Conservation (phyloP, 2,888 invertebrate species). For the Drosophila leonis region DNA sequence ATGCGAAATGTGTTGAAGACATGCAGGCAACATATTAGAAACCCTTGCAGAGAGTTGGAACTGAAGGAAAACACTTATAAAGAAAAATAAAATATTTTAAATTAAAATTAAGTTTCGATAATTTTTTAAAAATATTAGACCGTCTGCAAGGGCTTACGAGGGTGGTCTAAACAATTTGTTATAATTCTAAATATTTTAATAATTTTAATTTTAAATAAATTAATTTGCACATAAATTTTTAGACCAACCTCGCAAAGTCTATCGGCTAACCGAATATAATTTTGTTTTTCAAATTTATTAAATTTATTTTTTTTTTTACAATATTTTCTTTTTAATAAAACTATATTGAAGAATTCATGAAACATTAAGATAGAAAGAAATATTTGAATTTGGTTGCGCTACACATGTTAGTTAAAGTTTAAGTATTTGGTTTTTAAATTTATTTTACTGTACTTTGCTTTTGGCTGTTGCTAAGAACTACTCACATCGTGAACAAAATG, state of each 20-base stretch:
- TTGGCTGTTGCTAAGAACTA: slow-evolving; percentile 80
- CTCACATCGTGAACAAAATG: slow-evolving; percentile 86
- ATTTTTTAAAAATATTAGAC: not conserved
- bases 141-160: not conserved
- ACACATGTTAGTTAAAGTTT: slow-evolving; percentile 41
- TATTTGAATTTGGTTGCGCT: slow-evolving; percentile 40
- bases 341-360: not conserved
- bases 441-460: slow-evolving; percentile 24
- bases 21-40: slow-evolving; percentile 18
- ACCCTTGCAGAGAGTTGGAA: slow-evolving; percentile 8
- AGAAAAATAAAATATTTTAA: not conserved
- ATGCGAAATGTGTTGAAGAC: slow-evolving; percentile 26
- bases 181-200: not conserved
- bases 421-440: slow-evolving; percentile 14
- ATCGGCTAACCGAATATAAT: slow-evolving; percentile 5
- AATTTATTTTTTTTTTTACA: not conserved
- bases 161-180: not conserved
- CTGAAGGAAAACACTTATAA: not conserved
- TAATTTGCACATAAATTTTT: too few species aligned
- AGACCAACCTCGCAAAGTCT: not conserved
- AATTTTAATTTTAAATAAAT: not conserved
- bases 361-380: slow-evolving; percentile 23
- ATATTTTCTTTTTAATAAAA: not conserved
- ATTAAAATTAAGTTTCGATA: not conserved
- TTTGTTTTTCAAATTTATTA: not conserved